Percentiles rank a stretch among this genome's conserved stretches.
Conservation (phyloP, 35 echinoderm and acorn worm species). For the Heliocidaris erythrogramma region DNA sequence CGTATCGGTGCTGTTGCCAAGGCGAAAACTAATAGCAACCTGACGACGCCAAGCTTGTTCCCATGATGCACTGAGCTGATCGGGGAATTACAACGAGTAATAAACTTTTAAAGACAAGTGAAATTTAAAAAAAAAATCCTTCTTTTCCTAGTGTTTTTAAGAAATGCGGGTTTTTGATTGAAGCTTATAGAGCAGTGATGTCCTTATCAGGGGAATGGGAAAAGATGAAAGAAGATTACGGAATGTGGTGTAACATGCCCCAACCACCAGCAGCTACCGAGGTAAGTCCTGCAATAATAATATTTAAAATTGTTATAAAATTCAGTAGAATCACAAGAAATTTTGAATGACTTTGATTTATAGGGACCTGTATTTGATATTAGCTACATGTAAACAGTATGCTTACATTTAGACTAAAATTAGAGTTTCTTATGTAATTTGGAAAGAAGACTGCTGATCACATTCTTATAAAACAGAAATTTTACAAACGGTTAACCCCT, state of each 20-base stretch:
- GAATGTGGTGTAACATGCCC: neutral
- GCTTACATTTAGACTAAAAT: too few species aligned
- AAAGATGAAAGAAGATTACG: conserved; percentile 1
- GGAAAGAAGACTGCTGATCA: too few species aligned
- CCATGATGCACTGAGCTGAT: neutral
- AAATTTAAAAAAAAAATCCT: neutral
- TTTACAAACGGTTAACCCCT: too few species aligned
- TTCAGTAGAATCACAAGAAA: too few species aligned
- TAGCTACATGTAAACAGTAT: too few species aligned
- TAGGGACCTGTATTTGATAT: too few species aligned
- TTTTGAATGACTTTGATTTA: too few species aligned
- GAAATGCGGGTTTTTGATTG: neutral
- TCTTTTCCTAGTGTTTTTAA: neutral
- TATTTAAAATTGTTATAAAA: too few species aligned
- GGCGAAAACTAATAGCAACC: conserved; percentile 44
- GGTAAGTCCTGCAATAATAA: neutral
- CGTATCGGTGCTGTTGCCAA: conserved; percentile 35
- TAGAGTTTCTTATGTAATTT: too few species aligned
- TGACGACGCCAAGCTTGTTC: conserved; percentile 31
- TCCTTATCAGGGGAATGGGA: neutral
- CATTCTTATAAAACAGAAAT: too few species aligned
- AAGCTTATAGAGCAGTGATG: neutral
- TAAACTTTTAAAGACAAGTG: conserved; percentile 19
- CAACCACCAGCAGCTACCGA: neutral
- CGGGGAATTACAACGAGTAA: neutral